Evolutionary conservation across 35 echinoderm and acorn worm genomes (phyloP).

Genomic region (Chiridota heheva): DNA sequence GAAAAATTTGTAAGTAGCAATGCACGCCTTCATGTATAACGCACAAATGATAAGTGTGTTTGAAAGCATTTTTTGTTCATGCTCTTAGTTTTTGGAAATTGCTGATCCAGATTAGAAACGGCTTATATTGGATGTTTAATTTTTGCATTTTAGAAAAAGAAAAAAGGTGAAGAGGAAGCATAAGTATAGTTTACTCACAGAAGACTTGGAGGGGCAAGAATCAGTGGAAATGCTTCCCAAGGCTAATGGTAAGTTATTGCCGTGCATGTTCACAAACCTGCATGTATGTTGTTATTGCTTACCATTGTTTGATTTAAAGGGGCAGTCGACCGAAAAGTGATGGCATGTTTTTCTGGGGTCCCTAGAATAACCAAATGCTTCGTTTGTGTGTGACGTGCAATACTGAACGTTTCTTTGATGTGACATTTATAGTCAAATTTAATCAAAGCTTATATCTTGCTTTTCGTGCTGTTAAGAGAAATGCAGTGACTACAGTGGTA

Average conservation of each 20-base stretch:
- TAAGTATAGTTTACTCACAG: constrained; percentile 63
- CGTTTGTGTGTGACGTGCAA: too few relatives aligned
- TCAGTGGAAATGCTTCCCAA: constrained; percentile 89
- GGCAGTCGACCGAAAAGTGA: too few relatives aligned
- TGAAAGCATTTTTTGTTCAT: not conserved
- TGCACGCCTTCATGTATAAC: not conserved
- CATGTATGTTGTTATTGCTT: too few relatives aligned
- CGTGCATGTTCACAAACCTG: not conserved
- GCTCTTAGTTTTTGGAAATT: not conserved
- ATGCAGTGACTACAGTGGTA: too few relatives aligned
- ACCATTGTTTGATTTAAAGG: too few relatives aligned
- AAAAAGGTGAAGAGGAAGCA: constrained; percentile 59
- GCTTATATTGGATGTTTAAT: not conserved
- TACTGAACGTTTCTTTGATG: too few relatives aligned
- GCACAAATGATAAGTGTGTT: not conserved
- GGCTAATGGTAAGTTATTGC: constrained; percentile 37
- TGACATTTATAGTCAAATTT: too few relatives aligned
- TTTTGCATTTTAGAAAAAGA: constrained; percentile 42
- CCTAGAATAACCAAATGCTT: too few relatives aligned
- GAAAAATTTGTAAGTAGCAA: too few relatives aligned
- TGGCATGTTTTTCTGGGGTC: too few relatives aligned
- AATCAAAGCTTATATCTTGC: too few relatives aligned
- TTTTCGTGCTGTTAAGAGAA: too few relatives aligned
- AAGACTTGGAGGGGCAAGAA: constrained; percentile 72
- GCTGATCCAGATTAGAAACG: not conserved